Percentiles rank a stretch among this genome's conserved stretches.
Evolutionary conservation across 2,797 vertebrate genomes (phyloP).

Genomic region (Bradypus variegatus): DNA sequence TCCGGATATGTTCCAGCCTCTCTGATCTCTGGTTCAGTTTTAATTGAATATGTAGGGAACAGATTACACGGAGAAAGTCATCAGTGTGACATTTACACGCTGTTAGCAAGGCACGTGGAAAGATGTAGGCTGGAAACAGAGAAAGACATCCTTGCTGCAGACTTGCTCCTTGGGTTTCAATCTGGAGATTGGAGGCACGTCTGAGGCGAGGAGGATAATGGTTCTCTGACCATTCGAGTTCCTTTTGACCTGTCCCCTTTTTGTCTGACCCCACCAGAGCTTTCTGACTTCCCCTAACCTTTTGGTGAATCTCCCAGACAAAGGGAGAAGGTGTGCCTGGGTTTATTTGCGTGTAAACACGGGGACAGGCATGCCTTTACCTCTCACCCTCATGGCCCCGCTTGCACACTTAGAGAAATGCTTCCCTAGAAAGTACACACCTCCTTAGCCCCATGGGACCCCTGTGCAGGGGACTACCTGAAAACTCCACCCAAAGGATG

Average conservation of each 20-base stretch:
- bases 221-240: not conserved
- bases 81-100: not conserved
- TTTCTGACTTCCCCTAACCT: not conserved
- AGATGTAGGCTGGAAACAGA: not conserved
- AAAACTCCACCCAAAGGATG: not conserved
- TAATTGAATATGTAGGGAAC: constrained; percentile 25
- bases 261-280: not conserved
- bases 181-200: not conserved
- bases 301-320: not conserved
- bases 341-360: accelerated
- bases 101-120: constrained; percentile 11
- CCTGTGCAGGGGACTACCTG: accelerated
- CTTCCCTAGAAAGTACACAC: not conserved
- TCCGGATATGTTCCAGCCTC: not conserved
- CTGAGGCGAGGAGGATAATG: too few relatives aligned
- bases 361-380: accelerated
- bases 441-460: not conserved
- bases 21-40: constrained; percentile 29
- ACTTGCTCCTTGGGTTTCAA: not conserved
- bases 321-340: not conserved
- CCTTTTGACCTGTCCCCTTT: accelerated
- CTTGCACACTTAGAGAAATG: too few relatives aligned
- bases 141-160: constrained; percentile 11
- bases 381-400: accelerated
- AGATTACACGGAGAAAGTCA: constrained; percentile 14